Percentiles rank a stretch among this genome's conserved stretches.
Conservation (phyloP, 2,888 invertebrate genomes). For the Tetramorium bicarinatum region DNA sequence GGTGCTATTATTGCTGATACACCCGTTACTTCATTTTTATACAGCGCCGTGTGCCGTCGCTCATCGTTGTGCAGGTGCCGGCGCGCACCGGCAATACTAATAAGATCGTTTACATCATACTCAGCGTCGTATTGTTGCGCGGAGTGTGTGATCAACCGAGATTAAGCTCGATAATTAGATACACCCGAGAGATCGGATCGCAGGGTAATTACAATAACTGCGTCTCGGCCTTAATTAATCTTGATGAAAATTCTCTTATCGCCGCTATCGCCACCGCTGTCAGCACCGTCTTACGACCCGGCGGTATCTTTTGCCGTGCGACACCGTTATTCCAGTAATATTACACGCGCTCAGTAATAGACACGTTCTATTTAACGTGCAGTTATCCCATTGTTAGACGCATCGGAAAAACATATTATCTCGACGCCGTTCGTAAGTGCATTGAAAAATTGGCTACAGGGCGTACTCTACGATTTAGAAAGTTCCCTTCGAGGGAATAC, state of each 20-base stretch:
- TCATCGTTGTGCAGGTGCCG: constrained; percentile 36
- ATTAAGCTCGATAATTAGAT: constrained; percentile 70
- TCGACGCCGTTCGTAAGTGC: not conserved
- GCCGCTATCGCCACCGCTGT: constrained; percentile 57
- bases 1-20: constrained; percentile 37
- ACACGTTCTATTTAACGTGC: constrained; percentile 1
- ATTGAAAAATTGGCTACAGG: not conserved
- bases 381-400: not conserved
- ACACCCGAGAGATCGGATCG: constrained; percentile 65
- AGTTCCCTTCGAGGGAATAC: constrained; percentile 3
- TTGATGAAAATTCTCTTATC: constrained; percentile 65
- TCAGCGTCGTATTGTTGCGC: constrained; percentile 60
- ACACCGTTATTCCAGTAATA: constrained; percentile 23
- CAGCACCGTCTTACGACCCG: constrained; percentile 53
- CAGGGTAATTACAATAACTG: constrained; percentile 64
- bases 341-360: not conserved
- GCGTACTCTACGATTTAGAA: constrained; percentile 3
- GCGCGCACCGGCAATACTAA: constrained; percentile 65
- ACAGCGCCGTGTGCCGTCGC: constrained; percentile 11
- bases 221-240: constrained; percentile 69
- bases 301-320: not conserved
- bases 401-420: not conserved
- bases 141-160: constrained; percentile 68
- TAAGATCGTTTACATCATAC: constrained; percentile 70
- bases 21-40: constrained; percentile 37